Conservation (phyloP, 1,140 invertebrate genomes). For the Caenorhabditis briggsae region DNA sequence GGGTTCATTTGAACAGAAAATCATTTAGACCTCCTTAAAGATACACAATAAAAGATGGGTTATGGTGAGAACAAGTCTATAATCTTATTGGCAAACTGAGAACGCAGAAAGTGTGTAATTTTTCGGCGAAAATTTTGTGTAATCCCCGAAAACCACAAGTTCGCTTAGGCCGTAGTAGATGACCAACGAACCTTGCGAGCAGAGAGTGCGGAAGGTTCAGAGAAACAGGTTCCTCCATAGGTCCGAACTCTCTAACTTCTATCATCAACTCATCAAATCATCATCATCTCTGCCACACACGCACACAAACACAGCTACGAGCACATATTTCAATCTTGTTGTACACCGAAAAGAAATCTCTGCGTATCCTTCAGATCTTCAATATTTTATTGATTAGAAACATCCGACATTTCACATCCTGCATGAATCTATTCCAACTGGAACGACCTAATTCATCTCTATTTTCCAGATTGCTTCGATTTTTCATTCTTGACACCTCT, state of each 20-base stretch:
- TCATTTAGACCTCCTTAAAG: not conserved
- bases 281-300: conserved; percentile 20
- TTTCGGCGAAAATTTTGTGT: not conserved
- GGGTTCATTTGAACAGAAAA: conserved; percentile 33
- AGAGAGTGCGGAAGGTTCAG: not conserved
- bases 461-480: not conserved
- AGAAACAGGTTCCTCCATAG: no score
- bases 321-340: conserved; percentile 27
- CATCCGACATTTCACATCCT: conserved; percentile 10
- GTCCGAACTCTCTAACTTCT: conserved; percentile 10
- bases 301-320: conserved; percentile 23
- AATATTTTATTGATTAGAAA: conserved; percentile 12
- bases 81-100: conserved; percentile 14
- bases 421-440: not conserved
- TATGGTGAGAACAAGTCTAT: conserved; percentile 11
- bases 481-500: not conserved
- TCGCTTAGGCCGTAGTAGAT: not conserved
- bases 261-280: conserved; percentile 51
- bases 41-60: not conserved
- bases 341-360: conserved; percentile 31
- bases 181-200: not conserved
- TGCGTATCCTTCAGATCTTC: not conserved
- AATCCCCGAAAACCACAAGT: conserved; percentile 41
- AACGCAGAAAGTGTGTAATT: conserved; percentile 7
- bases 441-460: not conserved